A percentile compares a stretch with the other conserved stretches of the same genome.
Evolutionary conservation across 2,888 invertebrate species (phyloP).

Genomic region (Odontocolon sp.): DNA sequence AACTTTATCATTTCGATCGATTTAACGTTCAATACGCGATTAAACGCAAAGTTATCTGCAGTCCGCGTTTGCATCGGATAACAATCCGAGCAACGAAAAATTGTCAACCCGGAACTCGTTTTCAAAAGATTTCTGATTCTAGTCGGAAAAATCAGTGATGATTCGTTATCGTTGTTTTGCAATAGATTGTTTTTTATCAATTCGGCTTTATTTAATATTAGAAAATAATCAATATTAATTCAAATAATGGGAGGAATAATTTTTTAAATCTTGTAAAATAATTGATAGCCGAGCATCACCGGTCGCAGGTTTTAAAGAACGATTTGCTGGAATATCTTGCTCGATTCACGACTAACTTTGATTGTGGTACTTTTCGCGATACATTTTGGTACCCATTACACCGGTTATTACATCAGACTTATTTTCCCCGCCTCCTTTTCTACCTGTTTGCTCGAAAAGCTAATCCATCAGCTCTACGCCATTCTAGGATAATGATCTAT

Average conservation of each 20-base stretch:
- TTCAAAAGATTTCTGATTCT: conserved; percentile 40
- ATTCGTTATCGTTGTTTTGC: too few relatives aligned
- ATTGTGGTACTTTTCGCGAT: not conserved
- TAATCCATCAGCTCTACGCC: not conserved
- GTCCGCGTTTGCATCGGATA: not conserved
- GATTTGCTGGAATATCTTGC: too few relatives aligned
- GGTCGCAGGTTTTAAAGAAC: too few relatives aligned
- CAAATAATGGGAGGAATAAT: too few relatives aligned
- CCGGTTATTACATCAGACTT: not conserved
- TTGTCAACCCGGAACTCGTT: not conserved
- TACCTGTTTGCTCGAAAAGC: conserved; percentile 16
- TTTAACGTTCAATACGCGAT: not conserved
- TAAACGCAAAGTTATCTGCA: not conserved
- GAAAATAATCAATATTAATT: too few relatives aligned
- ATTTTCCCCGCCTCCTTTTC: not conserved
- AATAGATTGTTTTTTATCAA: too few relatives aligned
- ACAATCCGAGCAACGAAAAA: not conserved
- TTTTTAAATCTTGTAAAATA: too few relatives aligned
- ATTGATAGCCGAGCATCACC: too few relatives aligned
- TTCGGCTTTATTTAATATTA: too few relatives aligned
- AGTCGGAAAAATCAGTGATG: conserved; percentile 40
- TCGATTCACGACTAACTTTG: conserved; percentile 29
- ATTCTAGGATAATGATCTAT: conserved; percentile 14
- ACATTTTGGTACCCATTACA: too few relatives aligned
- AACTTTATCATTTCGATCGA: conserved; percentile 12